Base-by-base conservation (phyloP, 2,113 vertebrate genomes). In the Rhombomys opimus region DNA sequence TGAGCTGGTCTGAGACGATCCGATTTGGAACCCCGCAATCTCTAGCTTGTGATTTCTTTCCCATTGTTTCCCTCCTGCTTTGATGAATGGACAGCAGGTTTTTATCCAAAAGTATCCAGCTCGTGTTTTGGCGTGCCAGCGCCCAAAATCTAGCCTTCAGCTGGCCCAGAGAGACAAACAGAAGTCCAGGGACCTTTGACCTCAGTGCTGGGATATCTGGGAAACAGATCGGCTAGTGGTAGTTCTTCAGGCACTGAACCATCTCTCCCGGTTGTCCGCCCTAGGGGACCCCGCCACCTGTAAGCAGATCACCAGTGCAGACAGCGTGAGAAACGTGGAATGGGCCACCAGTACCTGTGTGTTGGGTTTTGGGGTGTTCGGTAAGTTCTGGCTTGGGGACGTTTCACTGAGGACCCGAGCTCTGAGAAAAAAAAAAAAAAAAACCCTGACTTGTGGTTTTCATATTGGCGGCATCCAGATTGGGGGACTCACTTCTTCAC, bases 291-390 rank as follows among this genome's bases (percentile, higher is more conserved):
- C 99, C 0, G 97, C 98, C 35, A 99, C 97, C 89, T 99, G 99
- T 85, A 99, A 99, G 98, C 99, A 99, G 92, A 98, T 99, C 97
- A 99, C 99, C 50, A 99, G 87, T 63, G 98, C 98, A 1, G 99
- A 99, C 9, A 77, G 91, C 0, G 97, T 99, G 75, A 99, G 99
- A 63, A 99, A 99, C 72, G 41, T 98, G 97, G 98, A 99, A 4
- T 99, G 99, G 99, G 99, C 99, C 87, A 98, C 99, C 0, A 98
- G 98, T 76, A 99, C 99, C 78, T 99, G 99, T 87, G 99, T 99
- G 25, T 98, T 99, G 94, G 97, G 99, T 54, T 99, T 99, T 97
- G 99, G 70, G 73, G 98, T 99, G 76, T 99, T 99, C 0, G 99
- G 99, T 99, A 96, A 98, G 98, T 77, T 96, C 81, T 89, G 23